A percentile compares a stretch with the other conserved stretches of the same genome.
These are phyloP conservation scores for Hemicentrotus pulcherrimus DNA, from an alignment of 35 echinoderm and acorn worm species.

Conservation along the genomic window DNA sequence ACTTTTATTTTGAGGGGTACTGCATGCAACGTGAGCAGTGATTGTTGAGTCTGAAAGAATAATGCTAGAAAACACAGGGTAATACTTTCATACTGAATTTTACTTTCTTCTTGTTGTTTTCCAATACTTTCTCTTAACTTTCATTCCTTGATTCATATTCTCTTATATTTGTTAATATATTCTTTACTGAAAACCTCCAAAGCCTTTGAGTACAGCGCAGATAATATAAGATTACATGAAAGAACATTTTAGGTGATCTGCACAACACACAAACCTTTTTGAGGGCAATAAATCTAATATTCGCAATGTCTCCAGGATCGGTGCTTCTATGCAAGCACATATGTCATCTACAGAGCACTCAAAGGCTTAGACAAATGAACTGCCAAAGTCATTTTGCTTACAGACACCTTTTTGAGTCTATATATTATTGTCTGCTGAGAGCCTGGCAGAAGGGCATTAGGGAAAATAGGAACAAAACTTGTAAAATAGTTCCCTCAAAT, in stretches of 20 bases:
- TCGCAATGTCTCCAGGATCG: not conserved
- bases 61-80: too few species aligned
- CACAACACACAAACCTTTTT: not conserved
- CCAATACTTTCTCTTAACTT: too few species aligned
- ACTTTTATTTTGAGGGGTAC: too few species aligned
- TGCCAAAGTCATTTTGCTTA: not conserved
- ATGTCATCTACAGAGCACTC: not conserved
- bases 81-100: too few species aligned
- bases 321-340: not conserved
- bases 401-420: not conserved
- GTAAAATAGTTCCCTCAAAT: too few species aligned
- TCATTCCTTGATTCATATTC: not conserved
- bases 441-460: too few species aligned
- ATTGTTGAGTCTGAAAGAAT: too few species aligned
- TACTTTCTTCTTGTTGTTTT: too few species aligned
- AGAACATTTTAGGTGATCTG: not conserved
- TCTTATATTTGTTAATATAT: too few species aligned
- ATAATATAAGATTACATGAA: not conserved
- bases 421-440: too few species aligned
- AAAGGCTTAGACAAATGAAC: not conserved
- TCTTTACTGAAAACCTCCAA: not conserved
- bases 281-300: not conserved
- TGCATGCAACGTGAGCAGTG: too few species aligned
- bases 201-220: not conserved
- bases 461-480: too few species aligned